These are phyloP conservation scores for Acrobasis suavella DNA, from an alignment of 2,888 invertebrate species.

Conservation along the genomic window DNA sequence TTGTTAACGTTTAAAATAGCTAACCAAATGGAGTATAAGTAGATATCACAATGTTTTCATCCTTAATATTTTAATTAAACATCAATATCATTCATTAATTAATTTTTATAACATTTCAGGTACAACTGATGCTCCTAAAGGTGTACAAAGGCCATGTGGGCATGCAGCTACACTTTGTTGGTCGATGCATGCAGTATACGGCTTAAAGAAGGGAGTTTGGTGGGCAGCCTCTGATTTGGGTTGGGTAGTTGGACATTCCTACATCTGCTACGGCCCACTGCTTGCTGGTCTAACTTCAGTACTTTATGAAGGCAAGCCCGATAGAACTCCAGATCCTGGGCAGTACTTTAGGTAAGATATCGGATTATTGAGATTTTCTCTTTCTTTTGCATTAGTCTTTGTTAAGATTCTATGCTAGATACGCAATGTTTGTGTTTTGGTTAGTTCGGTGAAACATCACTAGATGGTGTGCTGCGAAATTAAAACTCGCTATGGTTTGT, in stretches of 20 bases:
- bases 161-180: constrained; percentile 93
- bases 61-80: too few relatives aligned
- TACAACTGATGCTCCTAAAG: constrained; percentile 80
- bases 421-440: too few relatives aligned
- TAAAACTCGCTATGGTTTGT: too few relatives aligned
- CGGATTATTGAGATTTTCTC: too few relatives aligned
- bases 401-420: too few relatives aligned
- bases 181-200: constrained; percentile 92
- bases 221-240: constrained; percentile 96
- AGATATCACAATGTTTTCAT: too few relatives aligned
- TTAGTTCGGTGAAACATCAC: too few relatives aligned
- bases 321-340: constrained; percentile 95
- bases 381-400: too few relatives aligned
- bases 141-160: constrained; percentile 93
- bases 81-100: background rate
- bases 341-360: constrained; percentile 90
- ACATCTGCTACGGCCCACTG: constrained; percentile 95
- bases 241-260: constrained; percentile 97
- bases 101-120: constrained; percentile 52
- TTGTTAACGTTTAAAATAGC: too few relatives aligned
- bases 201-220: constrained; percentile 90
- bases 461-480: too few relatives aligned
- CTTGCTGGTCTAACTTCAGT: constrained; percentile 91
- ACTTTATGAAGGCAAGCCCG: constrained; percentile 96
- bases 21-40: too few relatives aligned